Base-by-base conservation (phyloP, 2,113 vertebrate genomes). In the Grammomys dolichurus region DNA sequence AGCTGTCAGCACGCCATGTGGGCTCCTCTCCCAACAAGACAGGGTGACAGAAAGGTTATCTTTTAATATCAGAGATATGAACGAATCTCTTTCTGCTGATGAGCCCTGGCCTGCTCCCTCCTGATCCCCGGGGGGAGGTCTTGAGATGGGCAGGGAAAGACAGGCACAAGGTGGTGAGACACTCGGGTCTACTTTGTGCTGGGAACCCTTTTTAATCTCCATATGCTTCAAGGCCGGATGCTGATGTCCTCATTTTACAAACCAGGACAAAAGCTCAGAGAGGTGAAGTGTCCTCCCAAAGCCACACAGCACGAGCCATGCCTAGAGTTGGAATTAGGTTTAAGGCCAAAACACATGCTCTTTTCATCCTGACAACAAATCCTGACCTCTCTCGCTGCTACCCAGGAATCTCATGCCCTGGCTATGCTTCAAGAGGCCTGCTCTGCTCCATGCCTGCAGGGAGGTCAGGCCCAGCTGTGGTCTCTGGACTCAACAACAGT, bases 11-110 rank as follows among this genome's bases (percentile, higher is more conserved):
- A 84, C 0, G n/a, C 80, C 13, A 13, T n/a, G 48, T 17, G 81
- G 95, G 94, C 93, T 97, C 92, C 0, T 81, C 89, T 75, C 77
- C 58, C 14, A 7, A 87, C 65, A 46, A 91, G 93, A 72, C 96
- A 93, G 80, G 93, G 80, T 54, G 94, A 88, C 40, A 77, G 91
- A 70, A 33, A 81, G 87, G 87, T 95, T 92, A 69, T 93, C 90
- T 97, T 94, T 91, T 89, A 95, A 84, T 87, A 93, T 77, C 95
- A 8, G 85, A 65, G 91, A 86, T 67, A 75, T 85, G 51, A 76
- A 93, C 9, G 19, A 86, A 78, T 48, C 81, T 75, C 76, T 95
- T 77, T 90, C 81, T 90, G 78, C 76, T 65, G 43, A 77, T 0
- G n/a, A 96, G 87, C 70, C 4, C 1, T 4, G 8, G 87, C 43